phyloP scores from a whole-genome alignment of 2,888 invertebrate species.

The Agrochola lychnidis region DNA sequence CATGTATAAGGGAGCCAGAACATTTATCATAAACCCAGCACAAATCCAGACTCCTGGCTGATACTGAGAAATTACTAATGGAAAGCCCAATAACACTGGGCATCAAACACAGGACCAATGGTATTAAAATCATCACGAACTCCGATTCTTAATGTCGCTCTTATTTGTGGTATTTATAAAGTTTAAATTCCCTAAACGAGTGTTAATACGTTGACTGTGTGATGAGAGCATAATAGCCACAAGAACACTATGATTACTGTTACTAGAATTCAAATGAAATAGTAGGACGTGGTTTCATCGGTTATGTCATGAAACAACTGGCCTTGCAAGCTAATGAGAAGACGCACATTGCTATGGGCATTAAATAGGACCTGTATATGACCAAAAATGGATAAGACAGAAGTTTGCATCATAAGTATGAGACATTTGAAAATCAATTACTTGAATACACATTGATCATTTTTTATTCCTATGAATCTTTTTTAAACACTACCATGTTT shows the following conservation, averaged over 20 bases:
- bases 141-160: neutral
- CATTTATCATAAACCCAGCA: neutral
- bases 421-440: neutral
- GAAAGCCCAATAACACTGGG: neutral
- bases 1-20: neutral
- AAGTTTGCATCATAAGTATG: neutral
- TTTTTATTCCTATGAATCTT: neutral
- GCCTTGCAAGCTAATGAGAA: neutral
- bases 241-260: no score
- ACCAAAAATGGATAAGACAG: neutral
- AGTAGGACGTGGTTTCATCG: neutral
- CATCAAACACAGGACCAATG: neutral
- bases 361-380: neutral
- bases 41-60: neutral
- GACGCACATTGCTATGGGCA: neutral
- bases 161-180: neutral
- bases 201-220: neutral
- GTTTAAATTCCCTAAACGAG: neutral
- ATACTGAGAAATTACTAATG: neutral
- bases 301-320: conserved; percentile 7
- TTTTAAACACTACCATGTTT: neutral
- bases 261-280: conserved; percentile 7
- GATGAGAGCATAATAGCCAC: neutral
- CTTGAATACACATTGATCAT: neutral
- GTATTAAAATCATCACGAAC: neutral